A percentile compares a stretch with the other conserved stretches of the same genome.
Evolutionary conservation across 2,113 vertebrate genomes (phyloP).

Genomic region (Bos indicus): DNA sequence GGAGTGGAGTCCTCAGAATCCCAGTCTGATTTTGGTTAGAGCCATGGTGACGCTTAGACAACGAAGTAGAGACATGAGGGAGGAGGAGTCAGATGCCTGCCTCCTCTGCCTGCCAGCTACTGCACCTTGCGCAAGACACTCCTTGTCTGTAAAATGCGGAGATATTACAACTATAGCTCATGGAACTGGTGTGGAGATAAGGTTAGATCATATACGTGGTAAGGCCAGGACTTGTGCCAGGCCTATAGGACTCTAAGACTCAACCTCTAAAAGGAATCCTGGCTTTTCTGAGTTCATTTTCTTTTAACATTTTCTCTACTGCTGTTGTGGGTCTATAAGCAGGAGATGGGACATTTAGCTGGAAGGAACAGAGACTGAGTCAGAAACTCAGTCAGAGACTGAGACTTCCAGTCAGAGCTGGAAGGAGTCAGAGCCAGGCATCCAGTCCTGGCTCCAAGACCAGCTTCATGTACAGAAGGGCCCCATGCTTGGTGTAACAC

Average conservation of each 20-base stretch:
- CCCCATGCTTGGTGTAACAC: neutral
- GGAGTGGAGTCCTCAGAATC: neutral
- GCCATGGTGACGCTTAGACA: neutral
- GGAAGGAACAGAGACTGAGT: neutral
- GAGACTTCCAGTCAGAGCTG: too few species aligned
- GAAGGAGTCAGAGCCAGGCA: neutral
- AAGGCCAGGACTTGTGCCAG: neutral
- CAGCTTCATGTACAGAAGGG: neutral
- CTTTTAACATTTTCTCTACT: neutral
- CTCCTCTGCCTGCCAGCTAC: neutral
- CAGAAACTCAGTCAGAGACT: too few species aligned
- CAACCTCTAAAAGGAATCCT: neutral
- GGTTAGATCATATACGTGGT: neutral
- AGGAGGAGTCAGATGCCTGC: neutral
- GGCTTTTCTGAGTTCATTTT: neutral
- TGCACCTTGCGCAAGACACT: fast-evolving
- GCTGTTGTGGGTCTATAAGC: neutral
- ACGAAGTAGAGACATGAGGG: neutral
- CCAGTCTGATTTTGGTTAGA: too few species aligned
- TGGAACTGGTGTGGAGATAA: too few species aligned
- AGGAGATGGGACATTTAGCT: neutral
- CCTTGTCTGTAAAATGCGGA: neutral
- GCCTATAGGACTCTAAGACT: neutral
- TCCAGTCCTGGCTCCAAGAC: neutral
- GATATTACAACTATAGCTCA: neutral